phyloP scores from a whole-genome alignment of 2,888 invertebrate species.

The Kryphioiulus occultus region DNA sequence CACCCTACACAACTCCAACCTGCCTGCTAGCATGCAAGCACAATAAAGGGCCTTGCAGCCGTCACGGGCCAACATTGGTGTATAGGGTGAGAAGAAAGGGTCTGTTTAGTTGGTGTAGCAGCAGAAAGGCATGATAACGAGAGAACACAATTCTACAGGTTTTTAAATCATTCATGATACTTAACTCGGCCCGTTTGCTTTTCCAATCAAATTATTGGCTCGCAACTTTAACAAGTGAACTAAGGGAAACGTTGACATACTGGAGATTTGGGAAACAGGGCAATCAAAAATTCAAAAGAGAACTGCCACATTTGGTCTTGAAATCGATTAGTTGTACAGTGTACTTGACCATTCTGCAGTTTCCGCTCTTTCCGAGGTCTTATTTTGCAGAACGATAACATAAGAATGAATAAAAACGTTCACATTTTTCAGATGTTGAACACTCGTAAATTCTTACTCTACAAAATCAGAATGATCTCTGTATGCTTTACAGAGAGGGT shows the following conservation, averaged over 20 bases:
- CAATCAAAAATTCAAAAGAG: neutral
- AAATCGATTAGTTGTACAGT: neutral
- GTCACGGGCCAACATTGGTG: constrained; percentile 41
- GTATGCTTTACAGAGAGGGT: constrained; percentile 80
- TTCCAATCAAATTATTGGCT: neutral
- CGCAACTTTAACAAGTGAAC: neutral
- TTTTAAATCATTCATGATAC: neutral
- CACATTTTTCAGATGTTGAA: neutral
- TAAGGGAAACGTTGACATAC: neutral
- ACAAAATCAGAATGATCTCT: constrained; percentile 78
- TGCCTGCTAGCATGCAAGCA: constrained; percentile 28
- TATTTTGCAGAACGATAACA: neutral
- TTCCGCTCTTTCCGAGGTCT: neutral
- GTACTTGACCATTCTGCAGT: neutral
- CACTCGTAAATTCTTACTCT: constrained; percentile 69
- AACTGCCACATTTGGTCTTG: neutral
- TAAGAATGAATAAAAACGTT: neutral
- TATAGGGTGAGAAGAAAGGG: neutral
- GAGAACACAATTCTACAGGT: neutral
- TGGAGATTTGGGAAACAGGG: neutral
- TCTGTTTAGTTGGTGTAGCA: neutral
- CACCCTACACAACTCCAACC: neutral
- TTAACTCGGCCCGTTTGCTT: neutral
- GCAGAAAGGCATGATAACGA: neutral
- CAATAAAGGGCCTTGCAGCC: neutral